Conservation (phyloP, 2,113 vertebrate species). For the Pterocles burchelli region DNA sequence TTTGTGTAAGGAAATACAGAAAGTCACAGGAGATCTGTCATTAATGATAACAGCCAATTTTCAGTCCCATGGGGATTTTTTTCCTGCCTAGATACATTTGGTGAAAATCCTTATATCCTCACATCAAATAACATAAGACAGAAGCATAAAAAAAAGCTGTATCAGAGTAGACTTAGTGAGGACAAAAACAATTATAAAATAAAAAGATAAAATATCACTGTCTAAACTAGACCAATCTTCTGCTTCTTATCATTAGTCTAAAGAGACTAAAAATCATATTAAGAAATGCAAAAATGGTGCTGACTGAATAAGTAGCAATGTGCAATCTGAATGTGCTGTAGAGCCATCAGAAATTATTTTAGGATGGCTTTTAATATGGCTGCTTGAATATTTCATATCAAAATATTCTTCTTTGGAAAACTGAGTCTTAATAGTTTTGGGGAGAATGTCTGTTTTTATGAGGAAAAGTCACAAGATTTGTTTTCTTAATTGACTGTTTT, state of each 20-base stretch:
- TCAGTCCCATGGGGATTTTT: not conserved
- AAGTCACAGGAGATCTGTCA: not conserved
- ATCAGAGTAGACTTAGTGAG: not conserved
- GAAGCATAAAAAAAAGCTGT: not conserved
- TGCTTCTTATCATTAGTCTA: not conserved
- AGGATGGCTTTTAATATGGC: not conserved
- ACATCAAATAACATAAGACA: not conserved
- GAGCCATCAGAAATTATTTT: not conserved
- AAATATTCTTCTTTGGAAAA: not conserved
- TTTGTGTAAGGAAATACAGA: conserved; percentile 17
- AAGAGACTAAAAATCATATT: not conserved
- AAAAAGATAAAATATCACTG: not conserved
- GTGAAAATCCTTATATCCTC: not conserved
- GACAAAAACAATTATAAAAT: not conserved
- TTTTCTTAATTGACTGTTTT: not conserved
- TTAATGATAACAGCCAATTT: not conserved
- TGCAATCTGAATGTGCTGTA: not conserved
- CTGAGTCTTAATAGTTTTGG: not conserved
- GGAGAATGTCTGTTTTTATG: not conserved
- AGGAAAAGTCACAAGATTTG: not conserved
- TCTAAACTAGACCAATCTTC: not conserved
- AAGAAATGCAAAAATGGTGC: not conserved
- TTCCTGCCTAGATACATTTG: not conserved
- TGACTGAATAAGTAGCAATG: not conserved
- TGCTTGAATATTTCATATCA: not conserved